Evolutionary conservation across 2,797 vertebrate genomes (phyloP).

Genomic region (Molossus molossus): DNA sequence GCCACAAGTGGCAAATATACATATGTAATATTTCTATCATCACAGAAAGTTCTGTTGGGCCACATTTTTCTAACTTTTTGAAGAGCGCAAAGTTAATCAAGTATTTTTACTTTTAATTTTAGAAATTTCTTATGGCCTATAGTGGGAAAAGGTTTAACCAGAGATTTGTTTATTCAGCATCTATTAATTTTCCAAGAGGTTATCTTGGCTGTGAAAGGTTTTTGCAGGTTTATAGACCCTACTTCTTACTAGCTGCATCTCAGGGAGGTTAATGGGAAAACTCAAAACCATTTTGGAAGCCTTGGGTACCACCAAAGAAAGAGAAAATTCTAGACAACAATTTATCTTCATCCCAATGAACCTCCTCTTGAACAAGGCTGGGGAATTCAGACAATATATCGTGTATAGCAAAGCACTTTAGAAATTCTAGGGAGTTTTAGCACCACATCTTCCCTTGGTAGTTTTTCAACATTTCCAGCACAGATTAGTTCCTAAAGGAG

Average conservation of each 20-base stretch:
- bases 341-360: not conserved
- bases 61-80: conserved; percentile 11
- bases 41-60: not conserved
- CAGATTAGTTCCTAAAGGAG: not conserved
- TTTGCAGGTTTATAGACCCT: not conserved
- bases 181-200: conserved; percentile 4
- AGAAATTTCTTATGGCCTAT: conserved; percentile 6
- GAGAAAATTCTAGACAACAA: not conserved
- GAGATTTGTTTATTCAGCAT: not conserved
- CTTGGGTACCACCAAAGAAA: not conserved
- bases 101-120: conserved; percentile 60
- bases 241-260: not conserved
- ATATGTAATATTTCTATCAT: not conserved
- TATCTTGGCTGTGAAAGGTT: conserved; percentile 26
- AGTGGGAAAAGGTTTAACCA: not conserved
- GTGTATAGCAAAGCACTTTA: conserved; percentile 8
- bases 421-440: not conserved
- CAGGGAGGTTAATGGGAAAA: not conserved
- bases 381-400: not conserved
- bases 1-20: not conserved
- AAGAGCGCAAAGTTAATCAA: not conserved
- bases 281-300: not conserved
- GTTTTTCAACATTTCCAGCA: not conserved
- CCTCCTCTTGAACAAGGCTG: not conserved
- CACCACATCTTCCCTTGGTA: not conserved